These are phyloP conservation scores for Fragum sueziense DNA, from an alignment of 2,888 invertebrate genomes.

Conservation along the genomic window DNA sequence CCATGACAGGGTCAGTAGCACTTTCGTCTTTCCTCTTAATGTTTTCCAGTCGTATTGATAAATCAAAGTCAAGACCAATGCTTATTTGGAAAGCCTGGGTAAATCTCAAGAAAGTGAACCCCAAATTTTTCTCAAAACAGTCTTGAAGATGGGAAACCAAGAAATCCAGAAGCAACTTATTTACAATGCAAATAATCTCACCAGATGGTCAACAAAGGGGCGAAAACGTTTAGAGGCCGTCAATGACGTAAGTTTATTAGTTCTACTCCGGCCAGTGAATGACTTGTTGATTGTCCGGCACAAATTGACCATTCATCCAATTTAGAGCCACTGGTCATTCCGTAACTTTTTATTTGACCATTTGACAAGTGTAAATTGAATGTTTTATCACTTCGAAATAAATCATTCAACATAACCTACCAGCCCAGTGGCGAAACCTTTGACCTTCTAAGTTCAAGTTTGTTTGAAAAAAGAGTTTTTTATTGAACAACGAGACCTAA, in stretches of 20 bases:
- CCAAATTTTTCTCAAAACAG: neutral
- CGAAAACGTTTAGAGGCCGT: slow-evolving; percentile 1
- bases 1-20: no score
- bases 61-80: no score
- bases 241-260: slow-evolving; percentile 15
- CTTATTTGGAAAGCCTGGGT: no score
- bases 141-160: no score
- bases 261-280: slow-evolving; percentile 2
- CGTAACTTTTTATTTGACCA: slow-evolving; percentile 11
- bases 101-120: no score
- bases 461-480: no score
- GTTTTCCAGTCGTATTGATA: no score
- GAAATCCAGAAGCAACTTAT: no score
- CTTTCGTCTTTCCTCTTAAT: no score
- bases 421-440: neutral
- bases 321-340: neutral
- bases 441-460: neutral
- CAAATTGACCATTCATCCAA: slow-evolving; percentile 11
- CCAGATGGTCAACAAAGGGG: slow-evolving; percentile 10
- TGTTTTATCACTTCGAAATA: slow-evolving; percentile 9
- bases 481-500: no score
- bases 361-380: slow-evolving; percentile 12
- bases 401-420: slow-evolving; percentile 5
- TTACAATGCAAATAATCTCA: no score
- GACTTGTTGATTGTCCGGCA: slow-evolving; percentile 6